phyloP scores from a whole-genome alignment of 2,797 vertebrate genomes.

The Hyperoplus lanceolatus region DNA sequence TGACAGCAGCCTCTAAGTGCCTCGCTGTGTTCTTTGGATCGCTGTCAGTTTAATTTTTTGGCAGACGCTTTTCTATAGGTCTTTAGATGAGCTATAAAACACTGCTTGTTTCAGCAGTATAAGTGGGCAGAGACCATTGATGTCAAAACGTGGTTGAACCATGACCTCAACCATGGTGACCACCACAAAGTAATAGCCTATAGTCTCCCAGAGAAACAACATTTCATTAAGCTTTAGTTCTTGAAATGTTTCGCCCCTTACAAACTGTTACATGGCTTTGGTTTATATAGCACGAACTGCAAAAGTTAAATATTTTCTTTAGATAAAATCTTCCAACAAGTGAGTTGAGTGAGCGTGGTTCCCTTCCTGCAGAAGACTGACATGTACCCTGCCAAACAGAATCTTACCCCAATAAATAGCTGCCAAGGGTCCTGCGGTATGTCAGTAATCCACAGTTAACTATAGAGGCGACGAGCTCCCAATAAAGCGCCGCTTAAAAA shows the following conservation, averaged over 20 bases:
- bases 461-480: slow-evolving; percentile 79
- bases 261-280: background rate
- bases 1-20: slow-evolving; percentile 41
- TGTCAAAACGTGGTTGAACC: slow-evolving; percentile 59
- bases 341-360: slow-evolving; percentile 14
- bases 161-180: slow-evolving; percentile 52
- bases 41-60: slow-evolving; percentile 13
- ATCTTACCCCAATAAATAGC: slow-evolving; percentile 85
- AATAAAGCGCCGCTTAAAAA: slow-evolving; percentile 77
- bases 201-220: background rate
- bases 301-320: background rate
- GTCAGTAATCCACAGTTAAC: slow-evolving; percentile 87
- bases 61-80: slow-evolving; percentile 33
- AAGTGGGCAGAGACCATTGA: slow-evolving; percentile 39
- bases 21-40: slow-evolving; percentile 25
- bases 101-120: slow-evolving; percentile 40
- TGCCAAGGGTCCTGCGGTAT: slow-evolving; percentile 81
- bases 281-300: background rate
- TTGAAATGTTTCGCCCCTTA: background rate
- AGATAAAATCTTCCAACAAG: slow-evolving; percentile 22
- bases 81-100: slow-evolving; percentile 42
- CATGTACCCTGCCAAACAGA: slow-evolving; percentile 66
- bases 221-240: background rate
- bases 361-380: slow-evolving; percentile 43
- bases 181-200: slow-evolving; percentile 26